Evolutionary conservation across 2,888 invertebrate genomes (phyloP).

Genomic region (Acholoe squamosa): DNA sequence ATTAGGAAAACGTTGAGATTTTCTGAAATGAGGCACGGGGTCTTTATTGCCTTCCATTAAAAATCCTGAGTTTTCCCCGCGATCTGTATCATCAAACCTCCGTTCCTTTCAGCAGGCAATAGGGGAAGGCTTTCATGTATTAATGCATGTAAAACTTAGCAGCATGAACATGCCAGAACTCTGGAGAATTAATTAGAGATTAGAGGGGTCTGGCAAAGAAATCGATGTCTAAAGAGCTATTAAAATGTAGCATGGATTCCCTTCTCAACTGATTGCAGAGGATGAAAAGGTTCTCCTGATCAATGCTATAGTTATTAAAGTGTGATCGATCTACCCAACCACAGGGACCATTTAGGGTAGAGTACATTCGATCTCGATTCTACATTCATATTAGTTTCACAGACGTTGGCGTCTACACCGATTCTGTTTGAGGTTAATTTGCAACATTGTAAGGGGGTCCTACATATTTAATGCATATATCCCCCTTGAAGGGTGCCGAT

Average conservation of each 20-base stretch:
- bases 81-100: background rate
- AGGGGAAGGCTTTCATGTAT: background rate
- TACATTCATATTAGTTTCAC: background rate
- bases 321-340: slow-evolving; percentile 23
- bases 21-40: background rate
- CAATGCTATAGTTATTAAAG: slow-evolving; percentile 17
- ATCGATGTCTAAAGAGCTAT: slow-evolving; percentile 17
- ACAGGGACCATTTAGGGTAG: background rate
- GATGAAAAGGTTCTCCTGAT: background rate
- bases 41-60: background rate
- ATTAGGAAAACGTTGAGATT: slow-evolving; percentile 33
- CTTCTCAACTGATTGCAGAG: background rate
- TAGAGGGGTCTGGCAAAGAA: background rate
- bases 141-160: background rate
- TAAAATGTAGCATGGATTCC: slow-evolving; percentile 3
- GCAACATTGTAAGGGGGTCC: background rate
- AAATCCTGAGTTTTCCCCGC: background rate
- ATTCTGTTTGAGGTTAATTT: slow-evolving; percentile 10
- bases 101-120: too few relatives aligned
- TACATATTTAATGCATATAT: background rate
- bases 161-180: background rate
- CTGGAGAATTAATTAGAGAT: background rate
- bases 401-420: background rate
- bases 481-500: background rate
- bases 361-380: slow-evolving; percentile 11